Evolutionary conservation across 2,113 vertebrate genomes (phyloP).

Genomic region (Cyanoramphus novaezelandiae): DNA sequence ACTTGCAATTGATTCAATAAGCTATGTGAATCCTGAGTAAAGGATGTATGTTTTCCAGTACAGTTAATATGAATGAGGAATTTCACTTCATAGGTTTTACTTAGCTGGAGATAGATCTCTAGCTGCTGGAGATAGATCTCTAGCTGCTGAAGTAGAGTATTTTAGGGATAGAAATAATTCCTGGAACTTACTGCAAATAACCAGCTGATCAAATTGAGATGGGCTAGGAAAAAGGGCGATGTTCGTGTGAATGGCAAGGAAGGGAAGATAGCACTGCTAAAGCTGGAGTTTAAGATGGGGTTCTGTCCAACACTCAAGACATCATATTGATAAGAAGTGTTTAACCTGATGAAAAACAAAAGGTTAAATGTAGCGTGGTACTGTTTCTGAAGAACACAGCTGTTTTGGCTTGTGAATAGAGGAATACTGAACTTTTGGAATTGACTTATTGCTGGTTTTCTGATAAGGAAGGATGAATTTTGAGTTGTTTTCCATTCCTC

Average conservation of each 20-base stretch:
- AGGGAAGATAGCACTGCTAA: background rate
- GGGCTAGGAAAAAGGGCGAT: background rate
- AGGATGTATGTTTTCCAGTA: background rate
- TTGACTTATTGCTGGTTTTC: background rate
- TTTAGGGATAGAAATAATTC: background rate
- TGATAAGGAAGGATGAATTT: background rate
- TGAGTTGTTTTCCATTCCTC: background rate
- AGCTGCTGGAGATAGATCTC: background rate
- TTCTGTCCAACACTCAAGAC: background rate
- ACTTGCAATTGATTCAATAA: background rate
- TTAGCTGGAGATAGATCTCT: background rate
- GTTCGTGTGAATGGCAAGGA: background rate
- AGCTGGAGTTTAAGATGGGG: background rate
- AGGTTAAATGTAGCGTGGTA: background rate
- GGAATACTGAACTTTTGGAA: background rate
- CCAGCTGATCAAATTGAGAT: background rate
- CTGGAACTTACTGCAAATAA: background rate
- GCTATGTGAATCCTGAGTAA: background rate
- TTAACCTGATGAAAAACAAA: background rate
- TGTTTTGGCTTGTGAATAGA: background rate
- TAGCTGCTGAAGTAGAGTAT: background rate
- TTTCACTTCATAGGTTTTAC: background rate
- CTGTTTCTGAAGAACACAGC: background rate
- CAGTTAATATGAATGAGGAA: background rate
- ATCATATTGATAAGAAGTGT: accelerated